These are phyloP conservation scores for Chelon labrosus DNA, from an alignment of 2,797 vertebrate species.

Conservation along the genomic window DNA sequence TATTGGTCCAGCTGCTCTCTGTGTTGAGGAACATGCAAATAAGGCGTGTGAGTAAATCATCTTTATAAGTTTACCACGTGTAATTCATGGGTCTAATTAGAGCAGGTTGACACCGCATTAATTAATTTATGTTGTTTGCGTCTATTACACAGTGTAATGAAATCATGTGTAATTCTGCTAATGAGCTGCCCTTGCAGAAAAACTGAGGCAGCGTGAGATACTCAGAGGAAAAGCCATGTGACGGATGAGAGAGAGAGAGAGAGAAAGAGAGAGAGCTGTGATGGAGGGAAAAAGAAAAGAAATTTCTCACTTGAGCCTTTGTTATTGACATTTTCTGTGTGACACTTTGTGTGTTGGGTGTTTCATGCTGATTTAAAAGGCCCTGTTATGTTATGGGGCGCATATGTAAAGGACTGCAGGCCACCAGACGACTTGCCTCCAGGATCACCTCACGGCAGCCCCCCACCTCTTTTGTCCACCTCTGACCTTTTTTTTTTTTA, in stretches of 20 bases:
- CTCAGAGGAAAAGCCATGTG: not conserved
- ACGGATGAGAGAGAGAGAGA: no score
- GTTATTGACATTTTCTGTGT: conserved; percentile 40
- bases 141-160: conserved; percentile 45
- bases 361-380: conserved; percentile 63
- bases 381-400: conserved; percentile 35
- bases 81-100: conserved; percentile 48
- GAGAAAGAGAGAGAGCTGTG: not conserved
- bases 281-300: conserved; percentile 11
- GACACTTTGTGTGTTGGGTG: conserved; percentile 31
- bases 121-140: conserved; percentile 55
- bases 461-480: conserved; percentile 20
- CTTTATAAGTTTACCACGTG: conserved; percentile 9
- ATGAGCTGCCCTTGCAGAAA: conserved; percentile 40
- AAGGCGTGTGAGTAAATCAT: conserved; percentile 27
- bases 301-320: conserved; percentile 49
- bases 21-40: conserved; percentile 18
- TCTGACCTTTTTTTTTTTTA: not conserved
- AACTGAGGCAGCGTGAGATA: not conserved
- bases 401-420: conserved; percentile 64
- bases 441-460: conserved; percentile 20
- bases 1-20: not conserved
- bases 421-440: conserved; percentile 60
- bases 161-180: conserved; percentile 48
- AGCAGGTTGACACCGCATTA: conserved; percentile 32